Evolutionary conservation across 1,140 invertebrate genomes (phyloP), one percentile per base, ranked within the genome.

Genomic region (Lethrus apterus): DNA sequence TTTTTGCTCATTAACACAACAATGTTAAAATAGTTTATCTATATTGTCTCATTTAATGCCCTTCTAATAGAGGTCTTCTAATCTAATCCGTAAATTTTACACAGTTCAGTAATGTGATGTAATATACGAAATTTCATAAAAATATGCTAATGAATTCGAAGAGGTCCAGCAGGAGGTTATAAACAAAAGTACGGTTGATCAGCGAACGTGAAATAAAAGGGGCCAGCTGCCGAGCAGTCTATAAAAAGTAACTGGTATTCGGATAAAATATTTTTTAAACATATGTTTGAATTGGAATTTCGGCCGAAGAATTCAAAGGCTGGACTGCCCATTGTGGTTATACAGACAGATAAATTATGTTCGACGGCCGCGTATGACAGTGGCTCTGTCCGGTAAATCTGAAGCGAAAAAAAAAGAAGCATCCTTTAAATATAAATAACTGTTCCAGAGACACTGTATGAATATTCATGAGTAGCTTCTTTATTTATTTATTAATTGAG

Each of bases 191-290:
- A 26, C 23, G 5, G 23, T 26, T 17, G 40, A 26, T 21, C 30
- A 32, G 41, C 54, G 48, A 48, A 54, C 44, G 55, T 49, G 56
- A 58, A 58, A 56, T 56, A 40, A 44, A 57, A 51, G 44, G 30
- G 53, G 44, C 49, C 59, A 60, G 55, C 59, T 62, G 59, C 56
- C 47, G 44, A 34, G 52, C 47, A 42, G 46, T 44, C 52, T 54
- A 57, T 57, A 62, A 62, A 62, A 62, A 62, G 54, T 51, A 50
- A 53, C 48, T 52, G 58, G 54, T 59, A 62, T 63, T 60, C 51
- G 58, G 59, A 64, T 64, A 62, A 64, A 60, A 56, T 62, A 62
- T 64, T 64, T 64, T 64, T 64, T 64, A 62, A 64, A 64, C 62
- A 64, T 60, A 60, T 64, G 62, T 64, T 59, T 54, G 59, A 56